phyloP scores from a whole-genome alignment of 2,888 invertebrate genomes.

The Perizoma affinitatum region DNA sequence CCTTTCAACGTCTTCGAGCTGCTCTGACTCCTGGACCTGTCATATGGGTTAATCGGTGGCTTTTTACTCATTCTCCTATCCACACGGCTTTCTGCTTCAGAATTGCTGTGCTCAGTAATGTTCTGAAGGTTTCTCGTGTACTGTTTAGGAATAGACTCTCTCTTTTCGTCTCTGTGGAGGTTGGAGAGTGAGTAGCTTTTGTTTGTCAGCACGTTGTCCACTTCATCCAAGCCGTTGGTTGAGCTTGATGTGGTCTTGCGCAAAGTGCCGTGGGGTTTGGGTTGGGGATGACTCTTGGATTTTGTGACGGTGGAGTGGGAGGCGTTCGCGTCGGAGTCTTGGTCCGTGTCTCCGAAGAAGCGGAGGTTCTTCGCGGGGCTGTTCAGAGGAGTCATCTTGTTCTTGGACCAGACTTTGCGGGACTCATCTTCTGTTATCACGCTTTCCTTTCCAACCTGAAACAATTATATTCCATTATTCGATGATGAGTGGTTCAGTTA shows the following conservation, averaged over 20 bases:
- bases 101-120: conserved; percentile 81
- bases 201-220: conserved; percentile 66
- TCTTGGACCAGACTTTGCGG: conserved; percentile 66
- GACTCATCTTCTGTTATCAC: conserved; percentile 84
- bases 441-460: conserved; percentile 76
- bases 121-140: conserved; percentile 83
- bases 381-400: conserved; percentile 61
- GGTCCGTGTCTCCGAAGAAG: conserved; percentile 93
- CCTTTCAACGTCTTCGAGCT: conserved; percentile 73
- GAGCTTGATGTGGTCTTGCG: conserved; percentile 76
- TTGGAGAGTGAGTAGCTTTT: conserved; percentile 77
- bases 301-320: conserved; percentile 58
- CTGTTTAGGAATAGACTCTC: conserved; percentile 62
- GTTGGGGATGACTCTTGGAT: conserved; percentile 58
- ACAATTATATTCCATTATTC: neutral
- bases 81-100: conserved; percentile 71
- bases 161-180: conserved; percentile 63
- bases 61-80: conserved; percentile 61
- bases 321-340: conserved; percentile 87
- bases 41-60: conserved; percentile 76
- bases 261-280: conserved; percentile 59
- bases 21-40: conserved; percentile 75
- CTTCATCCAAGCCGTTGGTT: conserved; percentile 74
- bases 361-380: conserved; percentile 88
- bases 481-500: no score